These are phyloP conservation scores for Epizoanthus fatuus DNA, from an alignment of 92 coral and sea anemone genomes.

Conservation along the genomic window DNA sequence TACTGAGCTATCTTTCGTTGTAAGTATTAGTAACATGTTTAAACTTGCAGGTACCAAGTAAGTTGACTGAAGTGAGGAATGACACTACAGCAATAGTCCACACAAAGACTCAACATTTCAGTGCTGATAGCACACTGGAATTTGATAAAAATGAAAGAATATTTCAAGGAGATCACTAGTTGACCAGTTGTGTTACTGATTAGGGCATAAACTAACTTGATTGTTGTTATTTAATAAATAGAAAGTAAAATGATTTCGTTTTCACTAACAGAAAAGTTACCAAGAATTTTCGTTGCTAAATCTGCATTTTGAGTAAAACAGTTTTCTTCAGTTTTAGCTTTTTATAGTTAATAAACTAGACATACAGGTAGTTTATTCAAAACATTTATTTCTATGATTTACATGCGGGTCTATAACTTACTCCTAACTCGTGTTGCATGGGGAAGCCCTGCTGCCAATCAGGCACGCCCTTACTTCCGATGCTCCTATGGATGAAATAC, in stretches of 20 bases:
- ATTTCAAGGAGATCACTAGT: too few species aligned
- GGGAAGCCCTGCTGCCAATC: not conserved
- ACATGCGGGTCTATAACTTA: not conserved
- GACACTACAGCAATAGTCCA: too few species aligned
- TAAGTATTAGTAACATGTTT: too few species aligned
- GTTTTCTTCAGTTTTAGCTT: not conserved
- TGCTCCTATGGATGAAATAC: not conserved
- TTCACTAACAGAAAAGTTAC: not conserved
- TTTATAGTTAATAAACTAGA: not conserved
- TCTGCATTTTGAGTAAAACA: not conserved
- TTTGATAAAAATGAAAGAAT: too few species aligned
- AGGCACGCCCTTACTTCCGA: not conserved
- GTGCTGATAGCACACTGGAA: too few species aligned
- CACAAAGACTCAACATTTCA: too few species aligned
- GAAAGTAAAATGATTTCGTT: too few species aligned
- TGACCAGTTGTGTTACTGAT: too few species aligned
- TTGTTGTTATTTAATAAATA: too few species aligned
- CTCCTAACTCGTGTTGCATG: not conserved
- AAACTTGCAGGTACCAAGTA: too few species aligned
- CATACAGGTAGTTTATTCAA: not conserved
- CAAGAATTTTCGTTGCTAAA: not conserved
- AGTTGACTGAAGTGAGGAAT: too few species aligned
- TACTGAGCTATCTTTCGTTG: not conserved
- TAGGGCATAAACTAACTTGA: too few species aligned
- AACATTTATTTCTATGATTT: not conserved